Percentiles rank a stretch among this genome's conserved stretches.
Evolutionary conservation across 2,888 invertebrate genomes (phyloP).

Genomic region (Drymonia ruficornis): DNA sequence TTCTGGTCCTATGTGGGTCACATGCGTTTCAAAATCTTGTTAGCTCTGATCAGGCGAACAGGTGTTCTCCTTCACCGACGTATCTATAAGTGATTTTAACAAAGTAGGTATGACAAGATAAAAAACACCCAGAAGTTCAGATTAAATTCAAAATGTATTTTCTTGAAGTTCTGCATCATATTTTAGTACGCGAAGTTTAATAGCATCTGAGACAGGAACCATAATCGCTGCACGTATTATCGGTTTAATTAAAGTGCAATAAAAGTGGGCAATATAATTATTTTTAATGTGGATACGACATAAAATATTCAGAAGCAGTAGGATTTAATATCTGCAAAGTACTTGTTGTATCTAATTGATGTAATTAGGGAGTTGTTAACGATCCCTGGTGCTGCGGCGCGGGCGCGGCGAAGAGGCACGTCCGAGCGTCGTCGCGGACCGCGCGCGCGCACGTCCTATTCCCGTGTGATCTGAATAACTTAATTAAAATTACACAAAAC

Average conservation of each 20-base stretch:
- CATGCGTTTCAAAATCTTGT: constrained; percentile 3
- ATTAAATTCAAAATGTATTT: neutral
- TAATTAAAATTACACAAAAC: constrained; percentile 53
- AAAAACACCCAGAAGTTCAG: neutral
- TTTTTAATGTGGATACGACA: constrained; percentile 44
- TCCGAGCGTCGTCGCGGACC: constrained; percentile 36
- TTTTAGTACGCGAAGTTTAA: neutral
- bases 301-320: constrained; percentile 59
- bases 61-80: neutral
- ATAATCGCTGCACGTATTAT: constrained; percentile 1
- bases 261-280: constrained; percentile 20
- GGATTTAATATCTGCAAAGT: constrained; percentile 56
- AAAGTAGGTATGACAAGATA: neutral
- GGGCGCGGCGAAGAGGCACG: constrained; percentile 51
- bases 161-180: neutral
- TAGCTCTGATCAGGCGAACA: neutral
- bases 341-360: constrained; percentile 61
- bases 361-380: constrained; percentile 61
- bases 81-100: neutral
- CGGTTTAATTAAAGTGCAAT: constrained; percentile 22
- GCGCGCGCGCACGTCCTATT: constrained; percentile 50
- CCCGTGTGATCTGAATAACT: constrained; percentile 61
- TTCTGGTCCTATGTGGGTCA: neutral
- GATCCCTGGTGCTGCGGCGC: constrained; percentile 37
- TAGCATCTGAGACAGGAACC: neutral